phyloP scores from a whole-genome alignment of 2,113 vertebrate species.

The Poeciliopsis retropinna region DNA sequence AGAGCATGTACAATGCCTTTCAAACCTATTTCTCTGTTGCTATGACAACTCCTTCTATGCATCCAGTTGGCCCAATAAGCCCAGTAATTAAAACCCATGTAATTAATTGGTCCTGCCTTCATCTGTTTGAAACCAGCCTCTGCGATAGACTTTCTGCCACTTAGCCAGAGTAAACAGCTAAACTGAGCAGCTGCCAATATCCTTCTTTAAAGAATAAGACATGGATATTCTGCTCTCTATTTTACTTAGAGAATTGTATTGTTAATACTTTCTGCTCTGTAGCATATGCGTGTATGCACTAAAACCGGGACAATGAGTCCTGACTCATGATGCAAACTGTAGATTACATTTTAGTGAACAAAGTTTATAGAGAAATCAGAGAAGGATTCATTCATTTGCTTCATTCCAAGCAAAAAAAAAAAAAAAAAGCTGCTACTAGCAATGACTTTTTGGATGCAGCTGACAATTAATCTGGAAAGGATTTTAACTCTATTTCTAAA shows the following conservation, averaged over 20 bases:
- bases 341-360: conserved; percentile 5
- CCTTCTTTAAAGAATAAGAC: neutral
- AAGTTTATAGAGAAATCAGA: neutral
- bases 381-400: neutral
- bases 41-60: conserved; percentile 66
- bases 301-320: neutral
- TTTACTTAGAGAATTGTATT: conserved; percentile 8
- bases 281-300: neutral
- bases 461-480: too few relatives aligned
- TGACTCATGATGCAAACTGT: neutral
- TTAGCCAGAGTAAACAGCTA: conserved; percentile 46
- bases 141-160: conserved; percentile 56
- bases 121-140: conserved; percentile 50
- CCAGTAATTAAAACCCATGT: conserved; percentile 75
- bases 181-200: conserved; percentile 23
- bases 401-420: too few relatives aligned
- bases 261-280: too few relatives aligned
- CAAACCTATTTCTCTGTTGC: conserved; percentile 64
- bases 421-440: too few relatives aligned
- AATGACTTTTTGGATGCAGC: too few relatives aligned
- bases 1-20: conserved; percentile 62
- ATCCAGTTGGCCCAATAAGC: conserved; percentile 63
- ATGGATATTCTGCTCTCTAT: neutral
- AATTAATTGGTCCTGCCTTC: conserved; percentile 79
- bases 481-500: neutral